phyloP scores from a whole-genome alignment of 2,113 vertebrate genomes.

The Propithecus coquereli region DNA sequence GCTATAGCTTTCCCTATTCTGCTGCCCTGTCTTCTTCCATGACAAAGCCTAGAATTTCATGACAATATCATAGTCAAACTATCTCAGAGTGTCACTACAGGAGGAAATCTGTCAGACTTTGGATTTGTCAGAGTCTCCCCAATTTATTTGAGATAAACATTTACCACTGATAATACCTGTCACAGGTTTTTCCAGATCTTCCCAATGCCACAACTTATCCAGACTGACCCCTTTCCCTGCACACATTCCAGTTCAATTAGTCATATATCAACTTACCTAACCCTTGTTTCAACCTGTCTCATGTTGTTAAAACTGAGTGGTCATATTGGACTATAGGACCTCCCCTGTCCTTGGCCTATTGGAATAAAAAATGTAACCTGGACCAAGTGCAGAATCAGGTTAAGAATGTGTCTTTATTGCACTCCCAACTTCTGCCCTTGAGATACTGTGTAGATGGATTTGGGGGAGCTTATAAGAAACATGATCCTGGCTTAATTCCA shows the following conservation, averaged over 20 bases:
- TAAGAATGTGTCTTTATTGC: neutral
- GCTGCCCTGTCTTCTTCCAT: neutral
- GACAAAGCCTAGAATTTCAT: neutral
- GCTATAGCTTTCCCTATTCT: neutral
- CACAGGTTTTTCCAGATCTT: neutral
- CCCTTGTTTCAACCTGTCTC: neutral
- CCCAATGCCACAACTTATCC: neutral
- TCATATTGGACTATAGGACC: too few relatives aligned
- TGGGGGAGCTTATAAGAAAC: neutral
- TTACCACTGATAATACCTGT: neutral
- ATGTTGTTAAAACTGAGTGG: too few relatives aligned
- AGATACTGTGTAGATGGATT: neutral
- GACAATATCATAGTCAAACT: neutral
- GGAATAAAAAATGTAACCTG: neutral
- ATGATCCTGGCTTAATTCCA: neutral
- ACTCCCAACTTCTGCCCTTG: neutral
- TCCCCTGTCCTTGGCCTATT: neutral
- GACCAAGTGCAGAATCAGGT: neutral
- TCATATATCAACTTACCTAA: neutral
- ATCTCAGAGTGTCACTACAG: neutral
- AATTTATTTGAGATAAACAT: neutral
- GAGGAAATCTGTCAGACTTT: neutral
- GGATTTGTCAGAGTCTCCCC: neutral
- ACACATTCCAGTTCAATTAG: neutral
- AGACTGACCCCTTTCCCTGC: neutral